Conservation (phyloP, 2,113 vertebrate genomes). For the Brachypteracias leptosomus region DNA sequence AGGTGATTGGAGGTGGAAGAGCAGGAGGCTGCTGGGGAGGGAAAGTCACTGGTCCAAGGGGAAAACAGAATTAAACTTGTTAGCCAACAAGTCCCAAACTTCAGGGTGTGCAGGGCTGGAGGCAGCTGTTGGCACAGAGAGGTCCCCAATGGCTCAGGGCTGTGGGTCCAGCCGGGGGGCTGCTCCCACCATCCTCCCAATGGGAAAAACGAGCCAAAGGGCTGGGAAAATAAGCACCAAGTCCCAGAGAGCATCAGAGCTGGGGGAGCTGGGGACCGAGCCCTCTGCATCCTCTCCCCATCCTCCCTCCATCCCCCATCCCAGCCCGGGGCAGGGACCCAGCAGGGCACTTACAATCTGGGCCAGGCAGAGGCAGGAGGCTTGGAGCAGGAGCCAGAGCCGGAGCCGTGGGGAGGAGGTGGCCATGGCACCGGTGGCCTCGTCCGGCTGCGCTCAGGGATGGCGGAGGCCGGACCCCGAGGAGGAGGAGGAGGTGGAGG, state of each 20-base stretch:
- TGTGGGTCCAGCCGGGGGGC: neutral
- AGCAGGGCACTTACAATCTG: conserved; percentile 87
- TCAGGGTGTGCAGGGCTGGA: accelerated
- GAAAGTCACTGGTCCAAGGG: accelerated
- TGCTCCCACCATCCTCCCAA: neutral
- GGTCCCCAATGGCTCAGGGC: accelerated
- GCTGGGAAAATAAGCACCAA: neutral
- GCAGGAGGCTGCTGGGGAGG: accelerated
- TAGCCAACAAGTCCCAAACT: neutral
- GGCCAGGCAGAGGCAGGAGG: conserved; percentile 82
- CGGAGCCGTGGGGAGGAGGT: conserved; percentile 24
- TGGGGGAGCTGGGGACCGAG: neutral
- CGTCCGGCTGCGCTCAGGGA: neutral
- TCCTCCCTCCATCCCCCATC: neutral
- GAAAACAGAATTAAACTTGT: neutral
- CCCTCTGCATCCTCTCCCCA: neutral
- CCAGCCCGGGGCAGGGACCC: neutral
- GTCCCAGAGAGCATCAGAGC: neutral
- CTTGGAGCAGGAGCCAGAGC: conserved; percentile 83
- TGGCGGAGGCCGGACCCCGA: neutral
- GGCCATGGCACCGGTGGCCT: conserved; percentile 78
- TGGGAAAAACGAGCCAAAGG: accelerated
- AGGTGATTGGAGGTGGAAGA: neutral
- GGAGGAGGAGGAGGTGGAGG: neutral
- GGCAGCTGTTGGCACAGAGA: accelerated